These are phyloP conservation scores for Drosophila burlai DNA, from an alignment of 1,140 invertebrate genomes.

Conservation along the genomic window DNA sequence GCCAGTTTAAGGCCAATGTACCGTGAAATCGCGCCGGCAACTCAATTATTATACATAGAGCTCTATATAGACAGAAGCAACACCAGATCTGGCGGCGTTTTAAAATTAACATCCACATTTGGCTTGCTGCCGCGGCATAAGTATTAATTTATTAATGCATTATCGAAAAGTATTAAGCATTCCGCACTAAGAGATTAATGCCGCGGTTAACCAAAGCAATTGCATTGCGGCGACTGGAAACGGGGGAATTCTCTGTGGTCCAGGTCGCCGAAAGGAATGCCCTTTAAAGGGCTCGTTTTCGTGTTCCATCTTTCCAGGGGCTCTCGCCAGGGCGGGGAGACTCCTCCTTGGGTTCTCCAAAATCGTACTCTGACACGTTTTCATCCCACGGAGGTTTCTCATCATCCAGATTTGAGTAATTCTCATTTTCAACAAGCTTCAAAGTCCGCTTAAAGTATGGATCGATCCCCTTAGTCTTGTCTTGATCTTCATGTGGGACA, in stretches of 20 bases:
- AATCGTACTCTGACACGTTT: not conserved
- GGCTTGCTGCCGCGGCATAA: constrained; percentile 19
- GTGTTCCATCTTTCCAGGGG: constrained; percentile 1
- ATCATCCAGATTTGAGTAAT: not conserved
- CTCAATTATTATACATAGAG: constrained; percentile 35
- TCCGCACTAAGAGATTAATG: constrained; percentile 45
- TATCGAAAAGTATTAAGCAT: constrained; percentile 38
- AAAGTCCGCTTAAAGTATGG: not conserved
- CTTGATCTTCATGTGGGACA: not conserved
- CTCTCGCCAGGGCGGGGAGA: not conserved
- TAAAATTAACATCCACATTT: constrained; percentile 29
- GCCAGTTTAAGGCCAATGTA: constrained; percentile 55
- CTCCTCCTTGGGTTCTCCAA: not conserved
- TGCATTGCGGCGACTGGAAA: constrained; percentile 21
- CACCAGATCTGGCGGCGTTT: constrained; percentile 11
- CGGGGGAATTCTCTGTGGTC: not conserved
- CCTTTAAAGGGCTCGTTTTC: constrained; percentile 4
- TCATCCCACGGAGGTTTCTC: not conserved
- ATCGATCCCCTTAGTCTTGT: not conserved
- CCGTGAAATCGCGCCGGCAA: constrained; percentile 52
- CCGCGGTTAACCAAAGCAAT: constrained; percentile 25
- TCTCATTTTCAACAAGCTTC: not conserved
- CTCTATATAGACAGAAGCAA: not conserved
- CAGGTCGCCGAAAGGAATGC: constrained; percentile 6
- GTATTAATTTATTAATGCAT: constrained; percentile 39